A percentile compares a stretch with the other conserved stretches of the same genome.
These are phyloP conservation scores for Agrilus cyanescens DNA, from an alignment of 2,888 invertebrate species.

Conservation along the genomic window DNA sequence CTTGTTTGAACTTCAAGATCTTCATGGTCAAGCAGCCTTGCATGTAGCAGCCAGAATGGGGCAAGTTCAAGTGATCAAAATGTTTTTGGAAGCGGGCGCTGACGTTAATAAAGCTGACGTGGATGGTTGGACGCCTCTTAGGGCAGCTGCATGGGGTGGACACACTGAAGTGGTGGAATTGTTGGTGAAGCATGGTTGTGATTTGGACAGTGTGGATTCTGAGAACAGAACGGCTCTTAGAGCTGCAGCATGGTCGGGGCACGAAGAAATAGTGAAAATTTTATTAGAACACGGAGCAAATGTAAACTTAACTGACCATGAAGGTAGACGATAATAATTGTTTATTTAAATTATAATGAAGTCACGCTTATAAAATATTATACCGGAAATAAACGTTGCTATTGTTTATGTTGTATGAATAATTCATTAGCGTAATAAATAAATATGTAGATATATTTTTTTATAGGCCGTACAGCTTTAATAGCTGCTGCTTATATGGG, in stretches of 20 bases:
- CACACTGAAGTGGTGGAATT: constrained; percentile 79
- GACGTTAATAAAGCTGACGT: constrained; percentile 66
- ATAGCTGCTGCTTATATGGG: constrained; percentile 96
- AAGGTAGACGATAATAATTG: constrained; percentile 40
- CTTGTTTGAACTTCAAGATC: constrained; percentile 48
- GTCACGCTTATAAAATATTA: too few relatives aligned
- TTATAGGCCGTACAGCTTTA: constrained; percentile 64
- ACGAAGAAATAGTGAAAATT: constrained; percentile 69
- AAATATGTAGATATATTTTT: neutral
- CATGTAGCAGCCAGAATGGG: constrained; percentile 76
- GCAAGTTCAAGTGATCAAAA: constrained; percentile 57
- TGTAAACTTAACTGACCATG: constrained; percentile 75
- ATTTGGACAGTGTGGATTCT: constrained; percentile 77
- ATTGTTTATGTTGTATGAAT: too few relatives aligned
- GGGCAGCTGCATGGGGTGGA: constrained; percentile 94
- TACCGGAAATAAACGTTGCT: too few relatives aligned
- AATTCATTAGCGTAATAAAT: too few relatives aligned
- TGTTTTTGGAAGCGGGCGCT: constrained; percentile 50
- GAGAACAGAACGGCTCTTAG: constrained; percentile 83
- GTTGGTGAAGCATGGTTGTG: constrained; percentile 65
- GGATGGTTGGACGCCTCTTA: constrained; percentile 82
- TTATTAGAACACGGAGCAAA: constrained; percentile 65
- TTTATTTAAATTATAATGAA: neutral
- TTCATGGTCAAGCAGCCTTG: constrained; percentile 74
- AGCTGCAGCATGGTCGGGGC: constrained; percentile 90